These are phyloP conservation scores for Nomada hirtipes DNA, from an alignment of 2,888 invertebrate species.

Conservation along the genomic window DNA sequence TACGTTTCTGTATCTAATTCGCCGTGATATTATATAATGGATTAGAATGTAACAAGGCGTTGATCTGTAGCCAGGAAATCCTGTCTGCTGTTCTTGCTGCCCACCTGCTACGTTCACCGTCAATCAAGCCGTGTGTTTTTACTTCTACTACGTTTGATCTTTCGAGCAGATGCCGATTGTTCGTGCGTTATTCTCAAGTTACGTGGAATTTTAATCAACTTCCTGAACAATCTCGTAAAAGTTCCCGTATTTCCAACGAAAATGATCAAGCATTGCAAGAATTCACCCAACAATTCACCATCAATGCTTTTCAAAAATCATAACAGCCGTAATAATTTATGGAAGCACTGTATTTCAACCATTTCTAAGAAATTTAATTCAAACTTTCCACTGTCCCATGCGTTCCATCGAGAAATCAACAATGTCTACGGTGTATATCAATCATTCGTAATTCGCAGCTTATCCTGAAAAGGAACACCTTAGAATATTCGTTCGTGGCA, in stretches of 20 bases:
- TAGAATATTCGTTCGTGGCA: neutral
- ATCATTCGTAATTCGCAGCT: too few relatives aligned
- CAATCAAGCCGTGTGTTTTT: conserved; percentile 21
- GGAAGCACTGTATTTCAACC: too few relatives aligned
- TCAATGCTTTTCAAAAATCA: too few relatives aligned
- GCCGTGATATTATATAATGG: conserved; percentile 51
- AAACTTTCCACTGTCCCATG: too few relatives aligned
- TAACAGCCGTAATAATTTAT: too few relatives aligned
- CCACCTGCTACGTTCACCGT: conserved; percentile 22
- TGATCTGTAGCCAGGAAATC: conserved; percentile 48
- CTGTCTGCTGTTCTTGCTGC: conserved; percentile 48
- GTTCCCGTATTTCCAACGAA: too few relatives aligned
- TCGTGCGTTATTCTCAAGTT: conserved; percentile 25
- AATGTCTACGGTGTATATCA: too few relatives aligned
- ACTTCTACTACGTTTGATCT: neutral
- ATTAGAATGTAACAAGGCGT: conserved; percentile 48
- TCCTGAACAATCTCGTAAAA: conserved; percentile 4
- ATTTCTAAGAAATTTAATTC: too few relatives aligned
- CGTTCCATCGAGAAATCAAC: too few relatives aligned
- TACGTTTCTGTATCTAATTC: conserved; percentile 50
- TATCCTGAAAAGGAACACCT: neutral
- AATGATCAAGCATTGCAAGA: too few relatives aligned
- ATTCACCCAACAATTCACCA: too few relatives aligned
- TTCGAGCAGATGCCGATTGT: conserved; percentile 7
- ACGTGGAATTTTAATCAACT: neutral